Percentiles rank a stretch among this genome's conserved stretches.
phyloP scores from a whole-genome alignment of 2,888 invertebrate genomes.

The Acleris literana region DNA sequence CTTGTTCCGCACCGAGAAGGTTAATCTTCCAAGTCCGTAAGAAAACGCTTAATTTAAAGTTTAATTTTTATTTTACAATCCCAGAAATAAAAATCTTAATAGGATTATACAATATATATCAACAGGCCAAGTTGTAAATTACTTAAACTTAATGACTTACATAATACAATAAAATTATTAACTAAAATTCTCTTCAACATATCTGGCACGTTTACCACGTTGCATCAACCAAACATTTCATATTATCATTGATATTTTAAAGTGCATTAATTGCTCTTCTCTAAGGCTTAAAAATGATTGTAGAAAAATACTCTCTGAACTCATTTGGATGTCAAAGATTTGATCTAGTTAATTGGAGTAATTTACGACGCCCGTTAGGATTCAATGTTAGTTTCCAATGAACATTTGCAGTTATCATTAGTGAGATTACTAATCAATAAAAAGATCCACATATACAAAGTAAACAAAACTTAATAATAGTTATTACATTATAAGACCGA shows the following conservation, averaged over 20 bases:
- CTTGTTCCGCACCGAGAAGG: no score
- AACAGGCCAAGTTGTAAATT: slow-evolving; percentile 84
- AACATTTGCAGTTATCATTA: slow-evolving; percentile 64
- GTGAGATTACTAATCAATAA: slow-evolving; percentile 63
- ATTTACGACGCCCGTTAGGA: slow-evolving; percentile 65
- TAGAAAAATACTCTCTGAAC: slow-evolving; percentile 82
- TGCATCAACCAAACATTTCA: slow-evolving; percentile 78
- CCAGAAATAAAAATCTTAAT: slow-evolving; percentile 82
- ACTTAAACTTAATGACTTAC: slow-evolving; percentile 84
- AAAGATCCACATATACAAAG: slow-evolving; percentile 36
- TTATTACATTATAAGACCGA: slow-evolving; percentile 15
- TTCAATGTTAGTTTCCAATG: slow-evolving; percentile 51
- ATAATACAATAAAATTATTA: slow-evolving; percentile 83
- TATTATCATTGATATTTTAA: slow-evolving; percentile 70
- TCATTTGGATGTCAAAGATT: slow-evolving; percentile 68
- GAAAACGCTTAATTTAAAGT: slow-evolving; percentile 57
- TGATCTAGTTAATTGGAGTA: slow-evolving; percentile 68
- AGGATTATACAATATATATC: slow-evolving; percentile 83
- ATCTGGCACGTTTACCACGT: slow-evolving; percentile 80
- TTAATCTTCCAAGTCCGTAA: slow-evolving; percentile 39
- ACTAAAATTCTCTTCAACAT: slow-evolving; percentile 83
- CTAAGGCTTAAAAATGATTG: slow-evolving; percentile 76
- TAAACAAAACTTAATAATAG: slow-evolving; percentile 32
- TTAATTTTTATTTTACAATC: slow-evolving; percentile 83
- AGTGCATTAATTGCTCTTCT: slow-evolving; percentile 74